phyloP scores from a whole-genome alignment of 2,888 invertebrate species.

The Aspidiotus destructor region DNA sequence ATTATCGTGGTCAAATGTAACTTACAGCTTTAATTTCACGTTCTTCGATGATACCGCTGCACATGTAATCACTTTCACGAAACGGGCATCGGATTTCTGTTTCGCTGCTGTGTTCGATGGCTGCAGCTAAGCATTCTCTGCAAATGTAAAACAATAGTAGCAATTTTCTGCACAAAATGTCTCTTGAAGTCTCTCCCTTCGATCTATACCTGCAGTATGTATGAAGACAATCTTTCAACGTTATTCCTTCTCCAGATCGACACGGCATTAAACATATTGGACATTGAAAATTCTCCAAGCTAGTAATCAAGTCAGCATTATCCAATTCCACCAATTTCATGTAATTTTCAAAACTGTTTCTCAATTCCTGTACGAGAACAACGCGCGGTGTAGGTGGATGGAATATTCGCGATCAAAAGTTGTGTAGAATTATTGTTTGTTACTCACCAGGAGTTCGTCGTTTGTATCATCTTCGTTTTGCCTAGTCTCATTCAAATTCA shows the following conservation, averaged over 20 bases:
- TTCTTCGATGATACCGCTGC: constrained; percentile 65
- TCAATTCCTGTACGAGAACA: no score
- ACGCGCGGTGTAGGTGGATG: no score
- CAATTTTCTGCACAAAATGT: background rate
- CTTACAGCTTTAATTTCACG: constrained; percentile 68
- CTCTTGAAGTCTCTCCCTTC: background rate
- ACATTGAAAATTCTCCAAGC: constrained; percentile 66
- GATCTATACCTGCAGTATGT: constrained; percentile 60
- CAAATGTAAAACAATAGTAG: constrained; percentile 29
- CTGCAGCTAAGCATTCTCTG: constrained; percentile 59
- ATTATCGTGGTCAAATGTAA: constrained; percentile 33
- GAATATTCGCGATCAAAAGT: no score
- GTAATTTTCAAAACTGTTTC: constrained; percentile 44
- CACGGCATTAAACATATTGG: constrained; percentile 66
- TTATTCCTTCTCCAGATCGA: constrained; percentile 56
- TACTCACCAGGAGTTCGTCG: no score
- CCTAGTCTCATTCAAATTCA: no score
- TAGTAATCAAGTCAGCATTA: constrained; percentile 61
- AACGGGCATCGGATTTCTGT: constrained; percentile 73
- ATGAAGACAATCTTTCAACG: constrained; percentile 77
- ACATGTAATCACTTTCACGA: constrained; percentile 61
- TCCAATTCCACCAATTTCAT: constrained; percentile 60
- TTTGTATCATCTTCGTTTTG: no score
- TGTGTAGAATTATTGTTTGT: no score
- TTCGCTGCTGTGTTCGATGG: constrained; percentile 65